These are phyloP conservation scores for Arctia plantaginis DNA, from an alignment of 2,888 invertebrate genomes.

Conservation along the genomic window DNA sequence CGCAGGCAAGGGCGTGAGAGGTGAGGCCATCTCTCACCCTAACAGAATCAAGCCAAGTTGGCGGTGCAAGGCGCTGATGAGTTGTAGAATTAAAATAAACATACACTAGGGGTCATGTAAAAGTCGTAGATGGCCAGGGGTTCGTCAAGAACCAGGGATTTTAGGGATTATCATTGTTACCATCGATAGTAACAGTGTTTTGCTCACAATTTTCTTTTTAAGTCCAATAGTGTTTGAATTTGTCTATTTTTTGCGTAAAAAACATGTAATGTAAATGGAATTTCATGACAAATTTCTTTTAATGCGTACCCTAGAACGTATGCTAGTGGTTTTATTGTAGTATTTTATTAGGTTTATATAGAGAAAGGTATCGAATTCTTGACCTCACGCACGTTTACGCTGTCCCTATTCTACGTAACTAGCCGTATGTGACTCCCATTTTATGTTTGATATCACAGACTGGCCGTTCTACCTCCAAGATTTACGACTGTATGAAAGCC, in stretches of 20 bases:
- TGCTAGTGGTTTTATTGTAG: background rate
- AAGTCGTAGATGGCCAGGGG: too few relatives aligned
- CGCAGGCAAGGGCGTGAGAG: too few relatives aligned
- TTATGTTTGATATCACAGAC: constrained; percentile 1
- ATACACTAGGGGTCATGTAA: too few relatives aligned
- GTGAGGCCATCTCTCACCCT: too few relatives aligned
- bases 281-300: background rate
- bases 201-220: too few relatives aligned
- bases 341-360: background rate
- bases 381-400: constrained; percentile 14
- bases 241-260: background rate
- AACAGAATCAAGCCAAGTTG: too few relatives aligned
- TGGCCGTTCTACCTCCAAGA: background rate
- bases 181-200: too few relatives aligned
- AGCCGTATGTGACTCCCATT: background rate
- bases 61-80: too few relatives aligned
- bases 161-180: too few relatives aligned
- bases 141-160: too few relatives aligned
- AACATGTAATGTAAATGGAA: background rate
- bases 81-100: too few relatives aligned
- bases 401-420: background rate
- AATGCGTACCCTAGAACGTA: background rate
- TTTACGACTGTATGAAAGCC: constrained; percentile 10
- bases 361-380: background rate
- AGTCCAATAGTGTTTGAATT: too few relatives aligned